Evolutionary conservation across 2,888 invertebrate genomes (phyloP).

Genomic region (Polydrusus pterygomalis): DNA sequence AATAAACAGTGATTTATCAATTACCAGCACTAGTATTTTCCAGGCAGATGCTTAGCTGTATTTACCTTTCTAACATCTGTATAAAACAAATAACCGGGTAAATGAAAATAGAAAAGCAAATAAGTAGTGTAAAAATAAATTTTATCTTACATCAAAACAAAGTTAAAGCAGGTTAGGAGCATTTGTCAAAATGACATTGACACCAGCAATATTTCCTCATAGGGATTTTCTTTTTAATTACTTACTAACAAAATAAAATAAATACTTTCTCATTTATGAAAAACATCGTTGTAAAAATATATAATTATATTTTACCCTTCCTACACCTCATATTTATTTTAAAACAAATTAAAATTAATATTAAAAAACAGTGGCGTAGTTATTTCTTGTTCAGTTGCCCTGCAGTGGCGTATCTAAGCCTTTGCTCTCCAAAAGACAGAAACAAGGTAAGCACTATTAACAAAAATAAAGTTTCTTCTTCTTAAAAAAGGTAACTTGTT

Average conservation of each 20-base stretch:
- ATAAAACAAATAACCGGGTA: slow-evolving; percentile 31
- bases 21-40: slow-evolving; percentile 18
- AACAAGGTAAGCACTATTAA: too few relatives aligned
- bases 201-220: slow-evolving; percentile 1
- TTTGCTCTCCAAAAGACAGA: too few relatives aligned
- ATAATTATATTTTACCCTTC: too few relatives aligned
- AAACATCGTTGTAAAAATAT: too few relatives aligned
- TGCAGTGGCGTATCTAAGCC: too few relatives aligned
- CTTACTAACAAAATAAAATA: background rate
- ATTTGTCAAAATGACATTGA: slow-evolving; percentile 27
- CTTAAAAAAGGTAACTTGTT: too few relatives aligned
- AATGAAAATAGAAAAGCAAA: slow-evolving; percentile 31
- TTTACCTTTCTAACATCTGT: slow-evolving; percentile 28
- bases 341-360: too few relatives aligned
- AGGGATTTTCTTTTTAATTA: slow-evolving; percentile 10
- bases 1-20: slow-evolving; percentile 3
- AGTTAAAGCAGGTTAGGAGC: slow-evolving; percentile 18
- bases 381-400: too few relatives aligned
- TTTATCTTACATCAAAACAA: slow-evolving; percentile 34
- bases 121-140: slow-evolving; percentile 35
- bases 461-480: too few relatives aligned
- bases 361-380: too few relatives aligned
- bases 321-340: too few relatives aligned
- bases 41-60: slow-evolving; percentile 15
- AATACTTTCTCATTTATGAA: too few relatives aligned